Evolutionary conservation across 2,113 vertebrate genomes (phyloP).

Genomic region (Pomatorhinus ruficollis): DNA sequence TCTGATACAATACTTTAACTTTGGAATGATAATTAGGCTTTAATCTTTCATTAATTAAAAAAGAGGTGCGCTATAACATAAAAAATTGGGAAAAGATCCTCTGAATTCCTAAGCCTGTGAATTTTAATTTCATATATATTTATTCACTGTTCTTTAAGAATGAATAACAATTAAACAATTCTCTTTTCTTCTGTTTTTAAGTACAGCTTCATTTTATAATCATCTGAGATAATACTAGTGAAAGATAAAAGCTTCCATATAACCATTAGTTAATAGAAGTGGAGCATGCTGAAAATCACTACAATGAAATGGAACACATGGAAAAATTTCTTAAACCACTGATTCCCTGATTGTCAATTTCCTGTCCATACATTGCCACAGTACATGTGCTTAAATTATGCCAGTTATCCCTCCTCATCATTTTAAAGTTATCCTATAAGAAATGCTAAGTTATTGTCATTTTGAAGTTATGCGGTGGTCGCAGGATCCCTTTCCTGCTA

Average conservation of each 20-base stretch:
- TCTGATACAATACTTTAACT: neutral
- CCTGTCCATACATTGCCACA: neutral
- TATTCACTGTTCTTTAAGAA: neutral
- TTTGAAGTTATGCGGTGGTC: too few relatives aligned
- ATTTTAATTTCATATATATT: neutral
- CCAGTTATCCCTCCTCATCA: neutral
- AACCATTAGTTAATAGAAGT: slow-evolving; percentile 1
- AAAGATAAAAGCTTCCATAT: slow-evolving; percentile 17
- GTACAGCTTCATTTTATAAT: neutral
- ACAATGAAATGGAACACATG: neutral
- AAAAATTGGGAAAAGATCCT: neutral
- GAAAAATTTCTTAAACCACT: slow-evolving; percentile 21
- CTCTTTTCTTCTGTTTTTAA: neutral
- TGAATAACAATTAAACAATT: neutral
- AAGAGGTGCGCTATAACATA: neutral
- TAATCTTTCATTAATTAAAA: slow-evolving; percentile 1
- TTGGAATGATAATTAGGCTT: neutral
- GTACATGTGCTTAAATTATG: neutral
- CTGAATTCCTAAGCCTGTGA: neutral
- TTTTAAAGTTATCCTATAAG: neutral
- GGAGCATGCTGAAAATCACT: neutral
- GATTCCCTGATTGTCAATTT: neutral
- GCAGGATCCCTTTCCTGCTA: too few relatives aligned
- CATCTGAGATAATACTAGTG: neutral
- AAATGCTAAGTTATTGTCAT: neutral